These are phyloP conservation scores for Dromiciops gliroides DNA, from an alignment of 2,113 vertebrate species.

Conservation along the genomic window DNA sequence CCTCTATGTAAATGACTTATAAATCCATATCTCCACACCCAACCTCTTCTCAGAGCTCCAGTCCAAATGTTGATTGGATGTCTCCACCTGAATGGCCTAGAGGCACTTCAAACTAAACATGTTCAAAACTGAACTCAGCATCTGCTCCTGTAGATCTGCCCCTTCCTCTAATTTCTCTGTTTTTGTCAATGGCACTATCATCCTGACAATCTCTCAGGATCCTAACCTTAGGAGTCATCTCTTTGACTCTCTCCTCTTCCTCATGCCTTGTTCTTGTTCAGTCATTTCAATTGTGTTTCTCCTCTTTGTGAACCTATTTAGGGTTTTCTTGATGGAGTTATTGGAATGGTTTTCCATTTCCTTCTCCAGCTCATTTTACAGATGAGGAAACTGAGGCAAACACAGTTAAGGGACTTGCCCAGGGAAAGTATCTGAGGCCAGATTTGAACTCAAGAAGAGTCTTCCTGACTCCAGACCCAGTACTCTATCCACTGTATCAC, in stretches of 20 bases:
- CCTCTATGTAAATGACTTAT: neutral
- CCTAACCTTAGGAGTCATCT: neutral
- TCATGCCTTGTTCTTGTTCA: neutral
- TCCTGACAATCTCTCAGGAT: neutral
- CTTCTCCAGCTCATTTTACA: neutral
- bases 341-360: neutral
- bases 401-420: too few relatives aligned
- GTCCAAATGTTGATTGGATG: neutral
- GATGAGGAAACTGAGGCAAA: neutral
- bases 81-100: constrained; percentile 1
- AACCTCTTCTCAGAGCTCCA: neutral
- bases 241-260: neutral
- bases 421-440: too few relatives aligned
- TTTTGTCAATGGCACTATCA: neutral
- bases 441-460: too few relatives aligned
- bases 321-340: neutral
- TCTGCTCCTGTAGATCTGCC: neutral
- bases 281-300: neutral
- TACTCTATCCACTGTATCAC: too few relatives aligned
- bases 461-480: too few relatives aligned
- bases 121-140: neutral
- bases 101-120: neutral
- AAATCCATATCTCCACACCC: neutral
- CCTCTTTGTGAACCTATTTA: neutral
- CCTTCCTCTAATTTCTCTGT: neutral